Percentiles rank a stretch among this genome's conserved stretches.
These are phyloP conservation scores for Mythimna lalbum DNA, from an alignment of 2,888 invertebrate species.

Conservation along the genomic window DNA sequence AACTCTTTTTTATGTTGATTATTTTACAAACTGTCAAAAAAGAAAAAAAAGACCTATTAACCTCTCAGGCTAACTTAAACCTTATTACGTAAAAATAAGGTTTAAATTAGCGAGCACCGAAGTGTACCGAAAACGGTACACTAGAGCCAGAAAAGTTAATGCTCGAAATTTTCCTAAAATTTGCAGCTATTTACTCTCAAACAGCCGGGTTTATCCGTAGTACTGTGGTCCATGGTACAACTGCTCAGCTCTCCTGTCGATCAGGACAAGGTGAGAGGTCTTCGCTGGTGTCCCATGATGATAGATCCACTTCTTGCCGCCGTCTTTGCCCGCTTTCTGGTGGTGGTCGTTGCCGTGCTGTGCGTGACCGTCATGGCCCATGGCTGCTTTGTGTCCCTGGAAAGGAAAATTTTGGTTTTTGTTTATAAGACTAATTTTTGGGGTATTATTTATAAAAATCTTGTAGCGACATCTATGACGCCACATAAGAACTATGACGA, in stretches of 20 bases:
- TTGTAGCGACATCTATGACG: too few species aligned
- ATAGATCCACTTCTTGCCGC: conserved; percentile 91
- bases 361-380: conserved; percentile 90
- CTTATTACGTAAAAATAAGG: too few species aligned
- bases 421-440: background rate
- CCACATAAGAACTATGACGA: too few species aligned
- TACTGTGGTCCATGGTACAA: conserved; percentile 78
- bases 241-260: conserved; percentile 78
- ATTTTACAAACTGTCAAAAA: background rate
- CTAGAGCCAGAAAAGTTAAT: too few species aligned
- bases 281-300: conserved; percentile 86
- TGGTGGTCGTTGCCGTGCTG: conserved; percentile 85
- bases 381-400: conserved; percentile 90
- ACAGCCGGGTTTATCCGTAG: conserved; percentile 71
- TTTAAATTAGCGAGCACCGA: too few species aligned
- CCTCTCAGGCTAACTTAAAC: too few species aligned
- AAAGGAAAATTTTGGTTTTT: background rate
- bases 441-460: background rate
- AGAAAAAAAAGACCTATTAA: too few species aligned
- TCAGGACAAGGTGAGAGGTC: conserved; percentile 78
- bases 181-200: background rate
- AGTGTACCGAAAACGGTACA: too few species aligned
- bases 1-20: background rate
- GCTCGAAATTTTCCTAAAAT: background rate
- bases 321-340: conserved; percentile 83